A percentile compares a stretch with the other conserved stretches of the same genome.
phyloP scores from a whole-genome alignment of 2,113 vertebrate genomes.

The Acrocephalus kingi region DNA sequence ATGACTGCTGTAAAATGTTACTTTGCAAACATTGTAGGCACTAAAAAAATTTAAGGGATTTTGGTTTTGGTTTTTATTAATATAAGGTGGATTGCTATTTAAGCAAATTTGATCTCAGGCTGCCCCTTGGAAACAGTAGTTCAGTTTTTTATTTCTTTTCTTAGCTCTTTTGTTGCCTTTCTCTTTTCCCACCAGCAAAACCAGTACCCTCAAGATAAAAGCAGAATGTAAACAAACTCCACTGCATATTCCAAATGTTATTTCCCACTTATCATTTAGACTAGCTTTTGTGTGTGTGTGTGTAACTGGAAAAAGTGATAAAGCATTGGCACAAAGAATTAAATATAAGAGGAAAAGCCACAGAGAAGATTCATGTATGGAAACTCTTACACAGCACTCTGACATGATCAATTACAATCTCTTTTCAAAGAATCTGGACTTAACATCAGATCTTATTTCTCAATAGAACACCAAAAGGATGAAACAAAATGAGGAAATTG shows the following conservation, averaged over 20 bases:
- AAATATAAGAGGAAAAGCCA: not conserved
- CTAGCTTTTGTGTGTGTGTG: not conserved
- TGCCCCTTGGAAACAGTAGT: not conserved
- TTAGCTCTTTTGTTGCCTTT: not conserved
- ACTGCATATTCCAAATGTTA: not conserved
- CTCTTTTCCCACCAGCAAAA: not conserved
- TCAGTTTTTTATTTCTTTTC: not conserved
- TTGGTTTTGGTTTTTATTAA: not conserved
- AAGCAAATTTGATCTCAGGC: not conserved
- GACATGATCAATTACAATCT: slow-evolving; percentile 11
- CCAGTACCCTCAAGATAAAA: not conserved
- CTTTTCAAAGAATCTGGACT: slow-evolving; percentile 45
- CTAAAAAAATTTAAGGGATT: not conserved
- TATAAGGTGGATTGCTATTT: not conserved
- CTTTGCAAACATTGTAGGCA: not conserved
- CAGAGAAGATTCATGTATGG: not conserved
- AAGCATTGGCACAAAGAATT: not conserved
- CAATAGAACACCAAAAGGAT: not conserved
- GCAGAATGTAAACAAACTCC: not conserved
- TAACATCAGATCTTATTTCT: slow-evolving; percentile 15
- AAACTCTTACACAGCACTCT: not conserved
- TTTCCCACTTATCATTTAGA: not conserved
- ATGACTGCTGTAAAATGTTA: not conserved
- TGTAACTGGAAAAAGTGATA: not conserved
- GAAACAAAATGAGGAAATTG: slow-evolving; percentile 21